Evolutionary conservation across 2,797 vertebrate genomes (phyloP).

Genomic region (Pantherophis alleghaniensis): DNA sequence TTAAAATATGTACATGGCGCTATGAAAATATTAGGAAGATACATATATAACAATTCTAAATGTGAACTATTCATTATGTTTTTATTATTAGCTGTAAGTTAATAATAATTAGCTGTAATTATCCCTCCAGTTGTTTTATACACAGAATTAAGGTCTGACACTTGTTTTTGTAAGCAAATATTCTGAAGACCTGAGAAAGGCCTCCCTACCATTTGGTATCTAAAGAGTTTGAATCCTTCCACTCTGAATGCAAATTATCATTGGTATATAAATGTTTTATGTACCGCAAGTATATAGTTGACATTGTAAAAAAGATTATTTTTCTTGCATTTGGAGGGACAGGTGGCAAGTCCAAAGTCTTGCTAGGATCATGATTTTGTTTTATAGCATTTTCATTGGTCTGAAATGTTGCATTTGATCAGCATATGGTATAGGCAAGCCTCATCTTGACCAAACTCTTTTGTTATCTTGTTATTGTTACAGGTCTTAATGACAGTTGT

Average conservation of each 20-base stretch:
- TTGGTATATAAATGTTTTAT: background rate
- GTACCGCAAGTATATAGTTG: constrained; percentile 14
- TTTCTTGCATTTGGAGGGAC: constrained; percentile 28
- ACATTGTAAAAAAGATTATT: constrained; percentile 15
- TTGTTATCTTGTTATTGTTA: constrained; percentile 97
- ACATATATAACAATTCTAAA: background rate
- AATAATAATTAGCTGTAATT: background rate
- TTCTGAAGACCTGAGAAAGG: background rate
- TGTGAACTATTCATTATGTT: background rate
- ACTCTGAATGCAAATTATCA: background rate
- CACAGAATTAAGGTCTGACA: background rate
- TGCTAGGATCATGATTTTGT: constrained; percentile 73
- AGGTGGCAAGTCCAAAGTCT: constrained; percentile 41
- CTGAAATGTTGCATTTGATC: constrained; percentile 75
- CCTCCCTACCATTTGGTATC: background rate
- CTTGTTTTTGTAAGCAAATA: background rate
- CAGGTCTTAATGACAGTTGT: constrained; percentile 96
- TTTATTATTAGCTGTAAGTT: background rate
- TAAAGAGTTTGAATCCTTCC: constrained; percentile 3
- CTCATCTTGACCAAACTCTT: constrained; percentile 84
- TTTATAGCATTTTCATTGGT: constrained; percentile 63
- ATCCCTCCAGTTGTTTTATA: background rate
- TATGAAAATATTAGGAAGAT: background rate
- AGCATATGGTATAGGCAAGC: constrained; percentile 93
- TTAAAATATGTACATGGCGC: background rate